Percentiles rank a stretch among this genome's conserved stretches.
These are phyloP conservation scores for Nothura maculosa DNA, from an alignment of 2,797 vertebrate genomes.

Conservation along the genomic window DNA sequence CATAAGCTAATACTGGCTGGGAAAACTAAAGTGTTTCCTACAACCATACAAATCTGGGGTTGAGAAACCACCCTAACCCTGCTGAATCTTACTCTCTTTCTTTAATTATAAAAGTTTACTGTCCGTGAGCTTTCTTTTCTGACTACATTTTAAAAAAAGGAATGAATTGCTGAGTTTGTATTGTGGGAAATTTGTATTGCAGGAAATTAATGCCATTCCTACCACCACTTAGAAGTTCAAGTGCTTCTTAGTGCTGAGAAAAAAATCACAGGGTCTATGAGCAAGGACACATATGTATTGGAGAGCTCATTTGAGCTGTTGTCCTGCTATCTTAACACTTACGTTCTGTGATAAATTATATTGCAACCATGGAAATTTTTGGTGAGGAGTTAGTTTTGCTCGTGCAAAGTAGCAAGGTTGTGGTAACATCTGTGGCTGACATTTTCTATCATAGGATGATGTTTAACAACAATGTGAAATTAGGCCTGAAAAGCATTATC, in stretches of 20 bases:
- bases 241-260: background rate
- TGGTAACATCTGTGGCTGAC: background rate
- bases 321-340: background rate
- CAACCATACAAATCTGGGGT: conserved; percentile 41
- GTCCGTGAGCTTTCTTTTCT: conserved; percentile 5
- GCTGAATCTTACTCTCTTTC: conserved; percentile 13
- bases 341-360: background rate
- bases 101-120: conserved; percentile 43
- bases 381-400: background rate
- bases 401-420: background rate
- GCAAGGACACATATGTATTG: accelerated
- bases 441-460: background rate
- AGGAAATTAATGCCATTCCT: conserved; percentile 21
- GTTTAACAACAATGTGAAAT: conserved; percentile 17
- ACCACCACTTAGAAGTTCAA: background rate
- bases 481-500: background rate
- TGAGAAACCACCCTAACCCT: conserved; percentile 37
- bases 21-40: conserved; percentile 17
- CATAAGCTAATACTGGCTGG: conserved; percentile 41
- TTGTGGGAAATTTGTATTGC: conserved; percentile 31
- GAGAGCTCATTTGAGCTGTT: background rate
- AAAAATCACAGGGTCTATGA: background rate
- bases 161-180: conserved; percentile 49
- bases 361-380: background rate
- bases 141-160: background rate